These are phyloP conservation scores for Parasteatoda tepidariorum DNA, from an alignment of 1,140 invertebrate genomes.

Conservation along the genomic window DNA sequence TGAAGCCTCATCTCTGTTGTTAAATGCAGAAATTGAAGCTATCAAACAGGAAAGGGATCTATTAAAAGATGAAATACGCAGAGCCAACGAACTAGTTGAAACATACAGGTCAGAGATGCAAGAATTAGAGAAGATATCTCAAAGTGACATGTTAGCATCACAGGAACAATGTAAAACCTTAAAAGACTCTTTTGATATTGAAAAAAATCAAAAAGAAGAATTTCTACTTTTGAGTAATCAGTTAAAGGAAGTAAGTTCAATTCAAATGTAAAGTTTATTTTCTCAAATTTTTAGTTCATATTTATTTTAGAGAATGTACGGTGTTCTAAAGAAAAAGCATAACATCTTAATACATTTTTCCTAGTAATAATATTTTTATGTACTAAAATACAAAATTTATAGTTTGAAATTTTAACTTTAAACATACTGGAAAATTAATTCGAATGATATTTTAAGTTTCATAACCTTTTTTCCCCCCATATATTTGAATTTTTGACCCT, in stretches of 20 bases:
- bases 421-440: too few relatives aligned
- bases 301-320: too few relatives aligned
- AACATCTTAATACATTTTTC: too few relatives aligned
- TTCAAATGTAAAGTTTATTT: too few relatives aligned
- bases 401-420: too few relatives aligned
- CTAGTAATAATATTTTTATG: too few relatives aligned
- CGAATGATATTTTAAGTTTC: too few relatives aligned
- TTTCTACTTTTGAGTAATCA: conserved; percentile 74
- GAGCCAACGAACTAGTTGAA: conserved; percentile 72
- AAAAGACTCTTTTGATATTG: conserved; percentile 72
- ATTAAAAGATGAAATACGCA: conserved; percentile 74
- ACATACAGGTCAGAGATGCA: conserved; percentile 73
- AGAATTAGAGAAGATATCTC: conserved; percentile 68
- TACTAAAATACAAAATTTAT: too few relatives aligned
- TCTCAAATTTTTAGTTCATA: too few relatives aligned
- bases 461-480: too few relatives aligned
- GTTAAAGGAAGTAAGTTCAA: conserved; percentile 69
- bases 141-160: conserved; percentile 66
- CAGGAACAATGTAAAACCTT: conserved; percentile 69
- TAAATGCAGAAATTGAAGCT: conserved; percentile 67
- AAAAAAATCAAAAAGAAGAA: conserved; percentile 72
- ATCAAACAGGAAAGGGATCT: conserved; percentile 75
- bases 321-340: too few relatives aligned
- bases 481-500: too few relatives aligned
- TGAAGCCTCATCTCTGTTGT: conserved; percentile 64